Evolutionary conservation across 2,888 invertebrate species (phyloP).

Genomic region (Diaprepes abbreviatus): DNA sequence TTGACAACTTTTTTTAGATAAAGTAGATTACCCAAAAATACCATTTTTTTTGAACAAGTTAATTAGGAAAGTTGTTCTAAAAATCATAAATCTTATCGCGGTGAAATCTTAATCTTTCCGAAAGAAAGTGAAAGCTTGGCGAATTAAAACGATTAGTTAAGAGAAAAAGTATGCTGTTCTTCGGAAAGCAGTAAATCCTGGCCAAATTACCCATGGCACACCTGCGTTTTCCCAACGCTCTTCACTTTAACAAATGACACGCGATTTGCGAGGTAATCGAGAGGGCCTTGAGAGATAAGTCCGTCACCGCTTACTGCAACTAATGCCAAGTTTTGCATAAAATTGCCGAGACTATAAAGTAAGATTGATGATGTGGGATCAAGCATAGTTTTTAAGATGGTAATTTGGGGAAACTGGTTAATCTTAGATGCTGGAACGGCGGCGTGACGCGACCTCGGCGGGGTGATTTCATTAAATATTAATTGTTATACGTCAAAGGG

Average conservation of each 20-base stretch:
- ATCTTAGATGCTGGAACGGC: conserved; percentile 8
- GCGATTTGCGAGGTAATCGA: conserved; percentile 65
- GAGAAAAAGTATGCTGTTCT: conserved; percentile 45
- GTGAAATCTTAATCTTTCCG: conserved; percentile 41
- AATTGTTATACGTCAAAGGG: too few relatives aligned
- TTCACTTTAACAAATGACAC: conserved; percentile 66
- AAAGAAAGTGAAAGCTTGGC: conserved; percentile 38
- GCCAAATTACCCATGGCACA: conserved; percentile 64
- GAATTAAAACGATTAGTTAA: conserved; percentile 47
- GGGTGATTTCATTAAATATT: too few relatives aligned
- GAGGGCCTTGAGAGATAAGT: conserved; percentile 59
- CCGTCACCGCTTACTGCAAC: conserved; percentile 57
- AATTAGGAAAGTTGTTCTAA: conserved; percentile 23
- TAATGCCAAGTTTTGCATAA: conserved; percentile 65
- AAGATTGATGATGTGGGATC: conserved; percentile 61
- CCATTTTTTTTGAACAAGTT: not conserved
- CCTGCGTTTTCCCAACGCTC: conserved; percentile 63
- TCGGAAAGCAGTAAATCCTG: conserved; percentile 62
- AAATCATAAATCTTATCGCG: conserved; percentile 39
- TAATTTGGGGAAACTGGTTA: conserved; percentile 50
- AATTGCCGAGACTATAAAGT: conserved; percentile 62
- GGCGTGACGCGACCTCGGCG: not conserved
- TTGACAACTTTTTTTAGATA: too few relatives aligned
- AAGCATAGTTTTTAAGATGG: conserved; percentile 61
- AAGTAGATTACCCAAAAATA: too few relatives aligned